These are phyloP conservation scores for Nemopilema nomurai DNA, from an alignment of 30 jellyfish, hydroid and myxozoan species.

Conservation along the genomic window DNA sequence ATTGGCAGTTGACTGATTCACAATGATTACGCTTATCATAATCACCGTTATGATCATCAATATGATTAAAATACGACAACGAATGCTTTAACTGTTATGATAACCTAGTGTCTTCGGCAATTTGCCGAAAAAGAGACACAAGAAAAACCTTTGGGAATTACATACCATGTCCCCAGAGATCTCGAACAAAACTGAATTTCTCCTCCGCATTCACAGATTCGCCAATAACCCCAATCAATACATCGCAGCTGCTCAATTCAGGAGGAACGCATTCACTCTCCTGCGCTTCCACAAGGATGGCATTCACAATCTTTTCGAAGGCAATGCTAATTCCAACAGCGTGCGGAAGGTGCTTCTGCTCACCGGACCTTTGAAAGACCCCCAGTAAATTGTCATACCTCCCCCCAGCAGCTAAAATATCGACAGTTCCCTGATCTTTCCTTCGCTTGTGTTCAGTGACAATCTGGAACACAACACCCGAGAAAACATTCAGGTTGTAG, in stretches of 20 bases:
- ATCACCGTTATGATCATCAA: background rate
- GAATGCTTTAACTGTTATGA: too few species aligned
- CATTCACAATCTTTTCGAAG: slow-evolving; percentile 75
- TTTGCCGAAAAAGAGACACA: background rate
- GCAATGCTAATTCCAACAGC: slow-evolving; percentile 91
- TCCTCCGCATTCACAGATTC: slow-evolving; percentile 45
- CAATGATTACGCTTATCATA: background rate
- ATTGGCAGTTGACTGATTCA: too few species aligned
- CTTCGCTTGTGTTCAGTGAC: slow-evolving; percentile 85
- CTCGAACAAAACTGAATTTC: slow-evolving; percentile 55
- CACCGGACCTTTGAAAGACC: slow-evolving; percentile 48
- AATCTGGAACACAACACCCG: slow-evolving; percentile 81
- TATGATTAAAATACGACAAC: background rate
- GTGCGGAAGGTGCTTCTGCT: slow-evolving; percentile 58
- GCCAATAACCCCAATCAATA: slow-evolving; percentile 67
- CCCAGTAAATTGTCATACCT: slow-evolving; percentile 74
- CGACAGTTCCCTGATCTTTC: slow-evolving; percentile 78
- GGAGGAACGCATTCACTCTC: slow-evolving; percentile 44
- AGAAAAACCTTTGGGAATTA: background rate
- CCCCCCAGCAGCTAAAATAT: slow-evolving; percentile 92
- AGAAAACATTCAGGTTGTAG: slow-evolving; percentile 53
- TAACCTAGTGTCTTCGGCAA: background rate
- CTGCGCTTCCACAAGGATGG: slow-evolving; percentile 31
- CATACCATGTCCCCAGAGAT: slow-evolving; percentile 71
- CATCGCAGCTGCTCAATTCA: slow-evolving; percentile 50